Conservation (phyloP, 1,140 invertebrate species). For the Mizuhopecten yessoensis region DNA sequence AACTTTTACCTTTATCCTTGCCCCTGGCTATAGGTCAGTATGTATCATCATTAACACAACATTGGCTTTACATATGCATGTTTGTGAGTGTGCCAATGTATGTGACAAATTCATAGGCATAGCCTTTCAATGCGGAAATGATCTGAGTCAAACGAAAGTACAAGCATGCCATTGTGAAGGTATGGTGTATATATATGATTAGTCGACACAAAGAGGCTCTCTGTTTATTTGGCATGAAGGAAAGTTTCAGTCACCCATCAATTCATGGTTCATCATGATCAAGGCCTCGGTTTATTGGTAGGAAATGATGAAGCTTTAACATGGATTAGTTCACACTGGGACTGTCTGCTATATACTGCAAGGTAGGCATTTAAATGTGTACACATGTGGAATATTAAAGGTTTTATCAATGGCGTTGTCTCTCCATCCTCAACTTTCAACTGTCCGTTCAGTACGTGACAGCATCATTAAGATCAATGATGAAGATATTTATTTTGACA, state of each 20-base stretch:
- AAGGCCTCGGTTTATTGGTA: background rate
- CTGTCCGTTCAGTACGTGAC: too few species aligned
- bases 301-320: background rate
- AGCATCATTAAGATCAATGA: too few species aligned
- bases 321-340: background rate
- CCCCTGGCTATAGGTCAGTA: conserved; percentile 24
- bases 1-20: conserved; percentile 33
- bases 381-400: too few species aligned
- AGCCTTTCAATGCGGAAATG: conserved; percentile 16
- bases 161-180: background rate
- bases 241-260: conserved; percentile 30
- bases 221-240: background rate
- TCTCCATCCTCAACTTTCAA: background rate
- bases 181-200: background rate
- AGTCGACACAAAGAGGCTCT: background rate
- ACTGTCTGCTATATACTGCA: background rate
- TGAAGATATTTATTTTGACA: too few species aligned
- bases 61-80: background rate
- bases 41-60: conserved; percentile 17
- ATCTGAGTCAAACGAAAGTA: background rate
- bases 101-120: background rate
- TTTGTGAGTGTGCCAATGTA: background rate
- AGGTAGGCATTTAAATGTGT: background rate
- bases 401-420: background rate
- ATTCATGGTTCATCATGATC: background rate